phyloP scores from a whole-genome alignment of 2,797 vertebrate genomes.

The Peromyscus eremicus region DNA sequence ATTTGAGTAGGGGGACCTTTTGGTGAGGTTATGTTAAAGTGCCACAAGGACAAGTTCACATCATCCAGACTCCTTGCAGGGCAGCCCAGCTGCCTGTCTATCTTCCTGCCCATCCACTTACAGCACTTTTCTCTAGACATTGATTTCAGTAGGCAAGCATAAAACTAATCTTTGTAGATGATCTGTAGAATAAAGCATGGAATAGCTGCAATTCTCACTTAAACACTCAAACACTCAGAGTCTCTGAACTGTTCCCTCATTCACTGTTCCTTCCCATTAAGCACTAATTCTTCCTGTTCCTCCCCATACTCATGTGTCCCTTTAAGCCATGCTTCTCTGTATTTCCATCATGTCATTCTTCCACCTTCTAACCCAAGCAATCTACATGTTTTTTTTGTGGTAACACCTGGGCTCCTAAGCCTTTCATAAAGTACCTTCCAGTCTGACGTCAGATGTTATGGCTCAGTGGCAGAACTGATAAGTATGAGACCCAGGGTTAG shows the following conservation, averaged over 20 bases:
- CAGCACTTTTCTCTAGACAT: constrained; percentile 57
- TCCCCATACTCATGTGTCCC: not conserved
- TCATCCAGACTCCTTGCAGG: constrained; percentile 13
- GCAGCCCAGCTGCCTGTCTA: not conserved
- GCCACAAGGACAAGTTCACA: constrained; percentile 16
- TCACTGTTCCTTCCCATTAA: constrained; percentile 2
- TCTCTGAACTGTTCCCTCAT: constrained; percentile 17
- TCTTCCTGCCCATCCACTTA: not conserved
- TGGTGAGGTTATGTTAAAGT: not conserved
- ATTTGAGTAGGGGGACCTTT: not conserved
- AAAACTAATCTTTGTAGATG: constrained; percentile 49
- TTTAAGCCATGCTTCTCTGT: not conserved
- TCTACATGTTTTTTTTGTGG: not conserved
- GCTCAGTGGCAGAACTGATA: constrained; percentile 11
- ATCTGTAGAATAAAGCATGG: constrained; percentile 54
- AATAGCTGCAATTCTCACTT: constrained; percentile 11
- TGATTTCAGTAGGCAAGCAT: constrained; percentile 28
- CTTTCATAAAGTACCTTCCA: not conserved
- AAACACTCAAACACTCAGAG: constrained; percentile 2
- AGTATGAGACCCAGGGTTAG: constrained; percentile 34
- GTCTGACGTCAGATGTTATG: constrained; percentile 33
- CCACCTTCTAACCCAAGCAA: not conserved
- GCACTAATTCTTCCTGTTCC: not conserved
- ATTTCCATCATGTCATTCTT: constrained; percentile 17
- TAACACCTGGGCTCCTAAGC: not conserved